Evolutionary conservation across 2,113 vertebrate species (phyloP), one percentile per base, ranked within the genome.

Genomic region (Drymodes brunneopygia): DNA sequence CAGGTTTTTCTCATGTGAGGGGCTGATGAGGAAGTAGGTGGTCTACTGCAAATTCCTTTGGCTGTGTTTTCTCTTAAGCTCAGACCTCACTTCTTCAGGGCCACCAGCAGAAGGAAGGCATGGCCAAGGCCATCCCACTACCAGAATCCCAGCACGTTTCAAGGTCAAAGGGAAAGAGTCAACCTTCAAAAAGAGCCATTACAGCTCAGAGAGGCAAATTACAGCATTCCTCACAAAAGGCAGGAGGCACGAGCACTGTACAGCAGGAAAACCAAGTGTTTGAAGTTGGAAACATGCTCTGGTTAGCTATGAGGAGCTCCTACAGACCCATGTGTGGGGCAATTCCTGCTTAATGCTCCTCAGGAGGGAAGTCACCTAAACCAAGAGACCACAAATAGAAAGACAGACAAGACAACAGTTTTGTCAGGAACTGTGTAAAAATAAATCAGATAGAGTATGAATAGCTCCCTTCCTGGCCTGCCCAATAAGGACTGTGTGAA

Each of bases 241-340:
- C 12, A 69, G 45, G n/a, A 75, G 36, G n/a, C n/a, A 58, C 33
- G 22, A 78, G 27, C 23, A 28, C 17, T 2, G 2, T 25, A 28
- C 16, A 60, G 54, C 15, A 64, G 25, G 62, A 56, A n/a, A 78
- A 38, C 7, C 1, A 1, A 11, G 29, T 29, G 50, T 1, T 0
- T 56, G 23, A 45, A 31, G 44, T 5, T 38, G 40, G 18, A 73
- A 44, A 60, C 4, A 4, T 2, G 0, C 33, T 85, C 36, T 66
- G 36, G 24, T 44, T 27, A 24, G 61, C 11, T 19, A 3, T 3
- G 15, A 74, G 53, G 51, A 71, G 42, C 54, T 5, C 4, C 15
- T 15, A 15, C 15, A 14, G 40, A 25, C 2, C 9, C 22, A 24
- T 3, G 12, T 9, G 12, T 2, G 38, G 15, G 10, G 5, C 7